Percentiles rank a stretch among this genome's conserved stretches.
Conservation (phyloP, 2,113 vertebrate genomes). For the Cyprinodon variegatus region DNA sequence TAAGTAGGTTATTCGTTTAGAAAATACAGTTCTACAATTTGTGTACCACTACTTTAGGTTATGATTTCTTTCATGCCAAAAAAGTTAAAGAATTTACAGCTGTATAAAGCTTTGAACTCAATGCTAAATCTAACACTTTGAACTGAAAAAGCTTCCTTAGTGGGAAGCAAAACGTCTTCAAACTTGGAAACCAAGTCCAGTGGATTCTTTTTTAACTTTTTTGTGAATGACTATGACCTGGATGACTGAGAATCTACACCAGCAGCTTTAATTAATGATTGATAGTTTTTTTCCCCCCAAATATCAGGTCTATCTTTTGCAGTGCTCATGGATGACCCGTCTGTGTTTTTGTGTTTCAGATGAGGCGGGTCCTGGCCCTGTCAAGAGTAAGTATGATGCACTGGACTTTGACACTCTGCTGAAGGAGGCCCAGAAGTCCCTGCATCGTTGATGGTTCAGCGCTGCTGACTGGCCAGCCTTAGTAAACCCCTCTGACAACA, state of each 20-base stretch:
- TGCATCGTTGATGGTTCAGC: conserved; percentile 90
- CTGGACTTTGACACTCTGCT: conserved; percentile 99
- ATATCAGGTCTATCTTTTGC: neutral
- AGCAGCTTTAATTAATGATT: no score
- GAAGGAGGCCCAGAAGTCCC: conserved; percentile 97
- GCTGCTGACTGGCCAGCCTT: conserved; percentile 63
- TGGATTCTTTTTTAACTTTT: no score
- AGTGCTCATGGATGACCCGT: neutral
- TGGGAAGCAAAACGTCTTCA: no score
- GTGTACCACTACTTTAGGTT: no score
- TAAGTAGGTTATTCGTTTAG: no score
- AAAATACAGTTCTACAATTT: no score
- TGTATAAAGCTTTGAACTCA: neutral
- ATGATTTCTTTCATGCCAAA: no score
- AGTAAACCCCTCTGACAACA: conserved; percentile 47
- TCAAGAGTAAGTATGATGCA: conserved; percentile 97
- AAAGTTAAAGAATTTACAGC: neutral
- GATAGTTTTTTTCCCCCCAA: neutral
- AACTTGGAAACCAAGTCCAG: no score
- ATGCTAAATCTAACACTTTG: no score
- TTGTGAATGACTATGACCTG: no score
- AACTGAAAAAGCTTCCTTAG: no score
- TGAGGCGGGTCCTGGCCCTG: conserved; percentile 85
- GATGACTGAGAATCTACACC: no score
- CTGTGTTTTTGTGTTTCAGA: conserved; percentile 61